phyloP scores from a whole-genome alignment of 2,888 invertebrate genomes.

The Volucella bombylans region DNA sequence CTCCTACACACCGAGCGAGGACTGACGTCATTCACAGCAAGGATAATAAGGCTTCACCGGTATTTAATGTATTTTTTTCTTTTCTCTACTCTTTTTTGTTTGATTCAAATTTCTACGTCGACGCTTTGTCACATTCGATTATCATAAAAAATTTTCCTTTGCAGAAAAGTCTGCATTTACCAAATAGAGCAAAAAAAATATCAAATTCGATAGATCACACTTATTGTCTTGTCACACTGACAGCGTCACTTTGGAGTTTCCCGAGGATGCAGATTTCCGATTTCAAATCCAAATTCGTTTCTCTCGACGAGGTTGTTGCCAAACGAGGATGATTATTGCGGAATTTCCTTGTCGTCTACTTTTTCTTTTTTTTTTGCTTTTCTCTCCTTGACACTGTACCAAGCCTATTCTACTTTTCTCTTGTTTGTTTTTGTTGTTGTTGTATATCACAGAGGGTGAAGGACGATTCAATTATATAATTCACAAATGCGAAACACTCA shows the following conservation, averaged over 20 bases:
- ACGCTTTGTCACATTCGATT: background rate
- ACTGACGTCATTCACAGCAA: slow-evolving; percentile 67
- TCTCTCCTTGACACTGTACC: background rate
- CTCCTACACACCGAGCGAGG: slow-evolving; percentile 4
- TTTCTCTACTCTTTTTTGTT: slow-evolving; percentile 1
- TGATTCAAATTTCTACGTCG: background rate
- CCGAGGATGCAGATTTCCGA: background rate
- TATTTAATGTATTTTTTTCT: slow-evolving; percentile 9
- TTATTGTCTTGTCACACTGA: slow-evolving; percentile 46
- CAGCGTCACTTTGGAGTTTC: slow-evolving; percentile 53
- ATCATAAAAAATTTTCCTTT: background rate
- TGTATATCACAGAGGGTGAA: slow-evolving; percentile 36
- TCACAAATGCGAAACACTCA: slow-evolving; percentile 48
- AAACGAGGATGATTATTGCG: slow-evolving; percentile 41
- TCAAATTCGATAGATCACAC: slow-evolving; percentile 37
- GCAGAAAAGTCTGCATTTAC: slow-evolving; percentile 27
- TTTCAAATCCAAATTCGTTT: slow-evolving; percentile 34
- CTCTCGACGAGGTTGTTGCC: background rate
- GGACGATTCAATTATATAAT: slow-evolving; percentile 71
- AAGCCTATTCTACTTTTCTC: background rate
- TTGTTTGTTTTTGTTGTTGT: slow-evolving; percentile 16
- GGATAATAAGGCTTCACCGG: slow-evolving; percentile 39
- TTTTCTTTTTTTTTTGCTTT: background rate
- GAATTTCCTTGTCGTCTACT: slow-evolving; percentile 40
- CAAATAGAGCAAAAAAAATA: slow-evolving; percentile 9